Base-by-base conservation (phyloP, 2,113 vertebrate species). In the Ancistrus triradiatus region DNA sequence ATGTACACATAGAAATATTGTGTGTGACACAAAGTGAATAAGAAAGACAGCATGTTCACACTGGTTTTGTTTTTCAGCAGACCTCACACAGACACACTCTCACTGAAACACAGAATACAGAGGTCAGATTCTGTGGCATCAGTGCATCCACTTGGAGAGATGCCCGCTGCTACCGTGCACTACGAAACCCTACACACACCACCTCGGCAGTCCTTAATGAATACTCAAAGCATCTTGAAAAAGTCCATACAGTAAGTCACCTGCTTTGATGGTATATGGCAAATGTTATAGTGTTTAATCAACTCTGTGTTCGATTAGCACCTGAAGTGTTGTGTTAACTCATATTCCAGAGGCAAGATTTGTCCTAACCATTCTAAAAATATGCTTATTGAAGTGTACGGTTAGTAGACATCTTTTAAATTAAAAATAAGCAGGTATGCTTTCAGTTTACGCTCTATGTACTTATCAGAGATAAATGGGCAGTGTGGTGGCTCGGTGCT, bases 161-260 rank as follows among this genome's bases (percentile, higher is more conserved):
- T 52, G 69, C 21, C 63, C 11, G 73, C 72, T 62, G 21, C 37
- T 47, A 3, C 51, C 72, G 19, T 67, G 55, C 72, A 77, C 76
- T 35, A 25, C 44, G 44, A 68, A 72, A 66, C 56, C 8, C 35
- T 21, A 59, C 1, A 63, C 61, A 24, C 2, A 9, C 24, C 24
- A 10, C 10, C 40, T 48, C 9, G 10, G 33, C 40, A 40, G 2
- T 2, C 50, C 14, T 8, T 22, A 8, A 38, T 25, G 25, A 10
- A 44, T 44, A 17, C 7, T 3, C 37, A 53, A 61, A 37, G 38
- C 50, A 50, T 56, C 50, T 35, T 49, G 4, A 35, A 18, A 7
- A 38, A 43, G 17, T 18, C 33, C 49, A 49, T 35, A 38, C 58
- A 21, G 69, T 70, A 60, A 70, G 68, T 59, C 4, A 18, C 46